These are phyloP conservation scores for Lithosia quadra DNA, from an alignment of 2,888 invertebrate species.

Conservation along the genomic window DNA sequence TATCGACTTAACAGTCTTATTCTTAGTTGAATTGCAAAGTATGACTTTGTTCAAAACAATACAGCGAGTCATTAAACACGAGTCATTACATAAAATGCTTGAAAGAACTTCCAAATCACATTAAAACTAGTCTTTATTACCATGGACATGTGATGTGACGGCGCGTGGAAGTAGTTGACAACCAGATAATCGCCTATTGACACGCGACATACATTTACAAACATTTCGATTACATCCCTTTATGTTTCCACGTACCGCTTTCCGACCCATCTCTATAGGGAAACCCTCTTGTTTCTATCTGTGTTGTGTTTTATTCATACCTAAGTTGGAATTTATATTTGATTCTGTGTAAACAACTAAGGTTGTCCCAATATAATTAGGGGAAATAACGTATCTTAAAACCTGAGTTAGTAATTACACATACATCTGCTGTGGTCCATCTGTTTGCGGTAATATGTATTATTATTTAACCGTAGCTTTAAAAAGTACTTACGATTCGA, in stretches of 20 bases:
- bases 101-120: slow-evolving; percentile 35
- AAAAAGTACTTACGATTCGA: slow-evolving; percentile 34
- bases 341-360: not conserved
- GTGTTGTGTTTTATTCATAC: slow-evolving; percentile 11
- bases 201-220: slow-evolving; percentile 83
- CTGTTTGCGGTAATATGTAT: slow-evolving; percentile 17
- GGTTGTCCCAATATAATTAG: slow-evolving; percentile 11
- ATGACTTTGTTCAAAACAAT: not conserved
- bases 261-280: slow-evolving; percentile 69
- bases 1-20: not conserved
- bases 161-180: slow-evolving; percentile 51
- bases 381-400: slow-evolving; percentile 12
- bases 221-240: slow-evolving; percentile 81
- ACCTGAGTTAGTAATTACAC: not conserved
- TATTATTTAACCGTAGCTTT: slow-evolving; percentile 31
- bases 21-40: not conserved
- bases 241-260: slow-evolving; percentile 74
- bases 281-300: slow-evolving; percentile 43
- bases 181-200: slow-evolving; percentile 72
- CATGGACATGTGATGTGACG: slow-evolving; percentile 44
- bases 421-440: slow-evolving; percentile 14
- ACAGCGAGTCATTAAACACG: not conserved
- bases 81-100: slow-evolving; percentile 28
- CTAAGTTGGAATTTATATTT: too few relatives aligned
- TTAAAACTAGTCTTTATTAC: slow-evolving; percentile 56